A percentile compares a stretch with the other conserved stretches of the same genome.
Conservation (phyloP, 2,113 vertebrate species). For the Sisor rabdophorus region DNA sequence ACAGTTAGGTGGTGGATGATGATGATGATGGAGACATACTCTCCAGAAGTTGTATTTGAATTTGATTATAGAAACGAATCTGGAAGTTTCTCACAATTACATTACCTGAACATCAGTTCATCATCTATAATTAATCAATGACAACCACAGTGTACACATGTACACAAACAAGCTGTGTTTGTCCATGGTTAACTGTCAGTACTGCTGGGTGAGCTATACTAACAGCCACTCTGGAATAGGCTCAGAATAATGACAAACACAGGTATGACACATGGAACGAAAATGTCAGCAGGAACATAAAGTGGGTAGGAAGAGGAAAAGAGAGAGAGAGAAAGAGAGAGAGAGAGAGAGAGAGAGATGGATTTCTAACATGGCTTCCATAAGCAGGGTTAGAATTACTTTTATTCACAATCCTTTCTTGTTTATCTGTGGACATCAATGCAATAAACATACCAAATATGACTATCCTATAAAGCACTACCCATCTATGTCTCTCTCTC, state of each 20-base stretch:
- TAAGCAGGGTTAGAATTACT: neutral
- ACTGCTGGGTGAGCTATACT: conserved; percentile 44
- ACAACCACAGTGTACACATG: conserved; percentile 22
- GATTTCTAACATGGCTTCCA: neutral
- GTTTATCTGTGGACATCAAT: neutral
- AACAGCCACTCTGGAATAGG: conserved; percentile 42
- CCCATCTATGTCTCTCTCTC: no score
- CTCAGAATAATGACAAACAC: conserved; percentile 54
- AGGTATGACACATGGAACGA: conserved; percentile 63
- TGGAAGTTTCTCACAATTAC: conserved; percentile 63
- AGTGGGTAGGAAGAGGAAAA: conserved; percentile 41
- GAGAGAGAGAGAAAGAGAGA: neutral
- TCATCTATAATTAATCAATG: conserved; percentile 71
- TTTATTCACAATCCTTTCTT: neutral
- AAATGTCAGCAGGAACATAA: conserved; percentile 56
- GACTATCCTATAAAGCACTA: conserved; percentile 8
- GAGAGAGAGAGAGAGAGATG: neutral
- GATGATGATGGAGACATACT: conserved; percentile 13
- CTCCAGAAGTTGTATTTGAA: conserved; percentile 59
- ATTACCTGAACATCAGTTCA: conserved; percentile 58
- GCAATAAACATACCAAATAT: conserved; percentile 13
- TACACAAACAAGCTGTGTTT: conserved; percentile 8
- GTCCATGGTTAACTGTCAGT: conserved; percentile 58
- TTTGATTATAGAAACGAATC: conserved; percentile 66
- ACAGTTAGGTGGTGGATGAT: neutral